Percentiles rank a stretch among this genome's conserved stretches.
Conservation (phyloP, 2,113 vertebrate species). For the Lampris incognitus region DNA sequence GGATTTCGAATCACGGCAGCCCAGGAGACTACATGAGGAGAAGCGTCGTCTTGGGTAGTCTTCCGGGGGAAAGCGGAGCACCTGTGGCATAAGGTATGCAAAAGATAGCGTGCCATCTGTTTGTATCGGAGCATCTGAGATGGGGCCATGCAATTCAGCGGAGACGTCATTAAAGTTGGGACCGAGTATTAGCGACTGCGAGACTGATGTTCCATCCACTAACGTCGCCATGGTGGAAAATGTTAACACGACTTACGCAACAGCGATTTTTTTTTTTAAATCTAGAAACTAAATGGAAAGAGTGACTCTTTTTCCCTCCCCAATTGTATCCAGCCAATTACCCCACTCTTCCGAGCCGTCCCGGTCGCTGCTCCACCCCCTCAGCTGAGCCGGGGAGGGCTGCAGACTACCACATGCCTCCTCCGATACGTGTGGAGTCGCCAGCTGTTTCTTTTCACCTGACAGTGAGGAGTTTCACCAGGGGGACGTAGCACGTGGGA, state of each 20-base stretch:
- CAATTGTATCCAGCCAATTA: no score
- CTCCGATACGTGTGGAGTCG: no score
- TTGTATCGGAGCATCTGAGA: conserved; percentile 65
- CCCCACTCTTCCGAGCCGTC: no score
- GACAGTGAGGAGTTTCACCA: no score
- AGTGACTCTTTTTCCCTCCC: background rate
- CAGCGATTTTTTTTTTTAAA: conserved; percentile 13
- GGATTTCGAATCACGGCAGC: conserved; percentile 33
- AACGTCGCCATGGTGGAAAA: conserved; percentile 47
- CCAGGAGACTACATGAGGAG: conserved; percentile 53
- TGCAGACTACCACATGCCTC: no score
- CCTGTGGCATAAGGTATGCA: conserved; percentile 75
- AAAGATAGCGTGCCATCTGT: conserved; percentile 78
- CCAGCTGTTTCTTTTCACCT: no score
- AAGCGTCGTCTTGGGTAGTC: conserved; percentile 55
- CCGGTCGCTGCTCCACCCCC: no score
- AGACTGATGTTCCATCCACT: conserved; percentile 57
- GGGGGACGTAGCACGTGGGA: no score
- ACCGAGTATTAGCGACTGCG: conserved; percentile 51
- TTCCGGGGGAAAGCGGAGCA: conserved; percentile 43
- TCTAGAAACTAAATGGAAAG: conserved; percentile 25
- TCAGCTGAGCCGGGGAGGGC: no score
- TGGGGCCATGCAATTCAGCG: conserved; percentile 64
- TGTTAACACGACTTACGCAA: conserved; percentile 47
- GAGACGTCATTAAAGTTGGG: conserved; percentile 80